phyloP scores from a whole-genome alignment of 2,113 vertebrate species.

The Peromyscus polionotus region DNA sequence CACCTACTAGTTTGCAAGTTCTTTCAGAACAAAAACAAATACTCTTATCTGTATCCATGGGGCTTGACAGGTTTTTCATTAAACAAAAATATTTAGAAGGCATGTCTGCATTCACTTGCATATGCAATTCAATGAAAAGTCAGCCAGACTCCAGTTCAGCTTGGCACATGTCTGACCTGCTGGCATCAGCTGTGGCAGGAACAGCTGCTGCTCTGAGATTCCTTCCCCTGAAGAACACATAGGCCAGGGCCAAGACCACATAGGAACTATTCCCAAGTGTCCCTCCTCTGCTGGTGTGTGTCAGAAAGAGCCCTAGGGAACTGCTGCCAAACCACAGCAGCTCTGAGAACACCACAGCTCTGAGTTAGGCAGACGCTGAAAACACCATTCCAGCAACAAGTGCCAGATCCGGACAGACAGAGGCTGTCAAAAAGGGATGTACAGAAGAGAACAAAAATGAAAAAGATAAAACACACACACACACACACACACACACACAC shows the following conservation, averaged over 20 bases:
- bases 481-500: background rate
- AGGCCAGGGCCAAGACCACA: background rate
- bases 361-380: background rate
- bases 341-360: background rate
- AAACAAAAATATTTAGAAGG: constrained; percentile 6
- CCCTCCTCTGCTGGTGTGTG: background rate
- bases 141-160: background rate
- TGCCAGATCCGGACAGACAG: background rate
- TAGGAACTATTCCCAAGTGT: background rate
- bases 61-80: constrained; percentile 38
- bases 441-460: constrained; percentile 14
- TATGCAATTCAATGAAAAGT: background rate
- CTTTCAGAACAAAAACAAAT: background rate
- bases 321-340: background rate
- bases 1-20: background rate
- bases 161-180: background rate
- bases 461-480: background rate
- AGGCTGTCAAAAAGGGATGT: background rate
- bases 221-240: background rate
- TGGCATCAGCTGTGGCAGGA: background rate
- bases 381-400: background rate
- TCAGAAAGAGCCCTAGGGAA: constrained; percentile 33
- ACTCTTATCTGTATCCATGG: background rate
- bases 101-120: background rate
- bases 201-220: constrained; percentile 28